Base-by-base conservation (phyloP, 2,888 invertebrate species). In the Microctonus hyperodae region DNA sequence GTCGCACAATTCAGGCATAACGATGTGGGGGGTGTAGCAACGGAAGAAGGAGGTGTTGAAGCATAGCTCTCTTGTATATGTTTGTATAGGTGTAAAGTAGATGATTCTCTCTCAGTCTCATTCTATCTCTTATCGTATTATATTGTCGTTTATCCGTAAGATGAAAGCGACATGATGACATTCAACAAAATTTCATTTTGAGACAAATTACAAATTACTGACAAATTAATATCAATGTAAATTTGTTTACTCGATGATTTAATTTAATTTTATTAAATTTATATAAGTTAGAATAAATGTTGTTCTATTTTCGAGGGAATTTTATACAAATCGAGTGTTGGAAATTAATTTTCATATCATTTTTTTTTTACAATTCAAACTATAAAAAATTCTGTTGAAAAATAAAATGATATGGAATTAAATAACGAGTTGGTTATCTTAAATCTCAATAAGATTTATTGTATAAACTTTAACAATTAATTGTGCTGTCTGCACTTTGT, bases 1-100 rank as follows among this genome's bases (percentile, higher is more conserved):
- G 58, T 40, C 40, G 53, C 13, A 20, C 55, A 28, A 16, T 44
- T 44, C 31, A n/a, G 33, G 55, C 40, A 63, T 63, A 63, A 44
- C 44, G 44, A 44, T n/a, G 7, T 7, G 16, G 44, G 44, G 16
- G 16, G 37, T 37, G 4, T 37, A n/a, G 37, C n/a, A n/a, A 11
- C 13, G 37, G 37, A 37, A 37, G n/a, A n/a, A 37, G 13, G 37
- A 2, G 13, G 37, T 3, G n/a, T 37, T n/a, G 2, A 28, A n/a
- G 28, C 28, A 0, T 31, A 4, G 6, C 0, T 51, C 23, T 51
- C 3, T 11, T 11, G 13, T n/a, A 22, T 33, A 33, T 55, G 55
- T 25, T 13, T 16, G 31, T 53, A 53, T 7, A 23, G 13, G 13
- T n/a, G 23, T 28, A 1, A 28, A 53, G 25, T 13, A 28, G 23